Evolutionary conservation across 2,113 vertebrate species (phyloP), one percentile per base, ranked within the genome.

Genomic region (Diglossa brunneiventris): DNA sequence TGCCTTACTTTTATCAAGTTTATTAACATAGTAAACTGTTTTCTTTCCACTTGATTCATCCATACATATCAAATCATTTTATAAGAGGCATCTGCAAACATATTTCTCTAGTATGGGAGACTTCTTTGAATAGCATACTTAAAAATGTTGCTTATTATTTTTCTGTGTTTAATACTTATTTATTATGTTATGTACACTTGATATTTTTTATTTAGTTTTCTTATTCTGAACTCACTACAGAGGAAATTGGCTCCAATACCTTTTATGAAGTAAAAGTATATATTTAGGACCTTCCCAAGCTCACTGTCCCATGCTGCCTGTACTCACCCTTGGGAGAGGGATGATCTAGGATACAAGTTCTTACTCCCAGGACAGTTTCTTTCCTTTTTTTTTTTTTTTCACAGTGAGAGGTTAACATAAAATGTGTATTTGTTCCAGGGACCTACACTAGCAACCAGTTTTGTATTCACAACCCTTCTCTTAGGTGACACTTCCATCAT

Each of bases 361-460:
- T 83, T 73, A 81, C 7, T 78, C 21, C 11, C 30, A 74, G 13
- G 24, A 67, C 4, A 47, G 14, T 41, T 75, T 50, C 3, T 24
- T 79, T 49, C 6, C 41, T 37, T 35, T 74, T 73, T 22, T n/a
- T 39, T 11, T 11, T 55, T 58, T 62, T 44, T 61, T 10, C 15
- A 21, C 18, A 80, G 17, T 41, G 37, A 84, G 5, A 9, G 16
- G 5, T 81, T 62, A 84, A 58, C 33, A 81, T 26, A 63, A 81
- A 63, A 69, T 17, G 6, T 0, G 0, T 33, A 33, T 41, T 87
- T 81, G 9, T 67, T 77, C 18, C 30, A 77, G 42, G 7, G 8
- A 90, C 42, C 67, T 53, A 86, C 37, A 67, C 13, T 47, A 83
- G 64, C 46, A 83, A 50, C 8, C 15, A 37, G 42, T 62, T 93